Evolutionary conservation across 2,888 invertebrate species (phyloP).

Genomic region (Hyppa rectilinea): DNA sequence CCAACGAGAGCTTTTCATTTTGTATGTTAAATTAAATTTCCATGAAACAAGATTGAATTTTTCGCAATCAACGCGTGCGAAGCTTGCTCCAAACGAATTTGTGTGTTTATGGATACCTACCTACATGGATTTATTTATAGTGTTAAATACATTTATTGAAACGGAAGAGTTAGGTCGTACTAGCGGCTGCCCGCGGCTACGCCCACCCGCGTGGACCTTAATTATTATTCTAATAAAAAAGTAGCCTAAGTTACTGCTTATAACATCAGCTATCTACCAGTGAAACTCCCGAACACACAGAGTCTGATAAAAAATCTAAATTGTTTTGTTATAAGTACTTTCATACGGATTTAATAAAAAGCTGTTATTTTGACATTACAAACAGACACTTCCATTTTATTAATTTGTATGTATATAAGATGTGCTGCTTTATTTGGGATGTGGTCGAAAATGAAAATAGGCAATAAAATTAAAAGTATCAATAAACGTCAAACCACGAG

Average conservation of each 20-base stretch:
- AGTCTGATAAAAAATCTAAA: too few species aligned
- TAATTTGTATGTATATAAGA: too few species aligned
- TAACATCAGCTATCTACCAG: too few species aligned
- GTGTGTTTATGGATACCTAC: conserved; percentile 64
- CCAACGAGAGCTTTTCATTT: conserved; percentile 89
- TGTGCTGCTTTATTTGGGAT: not conserved
- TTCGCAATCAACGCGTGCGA: conserved; percentile 88
- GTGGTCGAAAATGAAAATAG: not conserved
- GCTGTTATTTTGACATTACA: too few species aligned
- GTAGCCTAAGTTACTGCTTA: too few species aligned
- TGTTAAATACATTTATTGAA: conserved; percentile 24
- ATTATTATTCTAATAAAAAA: too few species aligned
- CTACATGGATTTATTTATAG: conserved; percentile 51
- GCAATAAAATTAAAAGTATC: conserved; percentile 59
- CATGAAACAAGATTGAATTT: conserved; percentile 91
- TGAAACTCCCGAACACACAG: too few species aligned
- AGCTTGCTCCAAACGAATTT: conserved; percentile 78
- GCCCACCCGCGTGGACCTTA: too few species aligned
- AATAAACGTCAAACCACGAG: conserved; percentile 68
- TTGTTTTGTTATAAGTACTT: too few species aligned
- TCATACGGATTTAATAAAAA: too few species aligned
- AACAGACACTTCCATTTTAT: too few species aligned
- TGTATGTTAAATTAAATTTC: conserved; percentile 91
- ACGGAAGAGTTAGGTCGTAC: conserved; percentile 4
- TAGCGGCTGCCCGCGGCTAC: too few species aligned